A percentile compares a stretch with the other conserved stretches of the same genome.
These are phyloP conservation scores for Noctua comes DNA, from an alignment of 2,888 invertebrate species.

Conservation along the genomic window DNA sequence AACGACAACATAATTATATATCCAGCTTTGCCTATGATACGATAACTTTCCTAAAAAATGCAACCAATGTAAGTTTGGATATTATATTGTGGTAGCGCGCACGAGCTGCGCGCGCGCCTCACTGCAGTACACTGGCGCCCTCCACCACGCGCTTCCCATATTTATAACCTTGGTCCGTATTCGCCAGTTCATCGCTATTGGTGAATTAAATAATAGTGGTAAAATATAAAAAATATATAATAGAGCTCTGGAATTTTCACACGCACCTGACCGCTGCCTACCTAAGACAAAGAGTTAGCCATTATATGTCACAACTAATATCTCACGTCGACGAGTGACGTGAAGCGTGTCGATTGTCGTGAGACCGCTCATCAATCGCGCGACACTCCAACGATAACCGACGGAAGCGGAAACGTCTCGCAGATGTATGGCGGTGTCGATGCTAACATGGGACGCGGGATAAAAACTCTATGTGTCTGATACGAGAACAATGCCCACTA, in stretches of 20 bases:
- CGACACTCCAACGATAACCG: slow-evolving; percentile 57
- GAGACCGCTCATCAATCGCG: slow-evolving; percentile 53
- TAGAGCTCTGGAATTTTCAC: background rate
- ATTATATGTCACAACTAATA: slow-evolving; percentile 31
- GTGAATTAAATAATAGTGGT: no score
- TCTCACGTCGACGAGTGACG: slow-evolving; percentile 3
- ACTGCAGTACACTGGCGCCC: no score
- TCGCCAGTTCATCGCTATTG: no score
- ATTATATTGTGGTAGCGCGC: background rate
- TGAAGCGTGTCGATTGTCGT: slow-evolving; percentile 14
- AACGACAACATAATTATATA: background rate
- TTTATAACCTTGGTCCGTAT: no score
- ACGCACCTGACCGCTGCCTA: background rate
- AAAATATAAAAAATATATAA: background rate
- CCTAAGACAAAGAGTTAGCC: slow-evolving; percentile 7
- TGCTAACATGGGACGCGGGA: slow-evolving; percentile 49
- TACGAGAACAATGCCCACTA: slow-evolving; percentile 52
- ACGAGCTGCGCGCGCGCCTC: no score
- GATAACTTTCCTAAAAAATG: background rate
- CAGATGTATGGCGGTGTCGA: slow-evolving; percentile 41
- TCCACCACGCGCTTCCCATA: no score
- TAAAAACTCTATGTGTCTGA: slow-evolving; percentile 55
- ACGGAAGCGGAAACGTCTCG: slow-evolving; percentile 52
- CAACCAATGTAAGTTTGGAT: background rate
- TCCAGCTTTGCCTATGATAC: background rate